These are phyloP conservation scores for Clarias pachynema DNA, from an alignment of 2,797 vertebrate species.

Conservation along the genomic window DNA sequence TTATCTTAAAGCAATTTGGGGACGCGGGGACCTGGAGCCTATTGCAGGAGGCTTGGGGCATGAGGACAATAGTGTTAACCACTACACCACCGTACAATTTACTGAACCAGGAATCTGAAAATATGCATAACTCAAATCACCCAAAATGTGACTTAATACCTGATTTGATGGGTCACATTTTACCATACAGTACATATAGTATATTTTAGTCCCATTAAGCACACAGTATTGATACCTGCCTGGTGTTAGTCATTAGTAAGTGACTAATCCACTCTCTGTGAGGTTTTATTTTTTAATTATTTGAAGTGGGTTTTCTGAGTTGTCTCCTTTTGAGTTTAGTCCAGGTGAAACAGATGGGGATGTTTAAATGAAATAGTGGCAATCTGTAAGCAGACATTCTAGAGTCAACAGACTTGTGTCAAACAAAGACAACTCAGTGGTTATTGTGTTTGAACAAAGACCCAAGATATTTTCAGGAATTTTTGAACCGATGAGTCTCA, in stretches of 20 bases:
- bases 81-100: no score
- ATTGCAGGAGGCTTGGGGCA: no score
- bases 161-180: background rate
- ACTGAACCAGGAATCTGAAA: no score
- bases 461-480: conserved; percentile 34
- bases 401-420: conserved; percentile 30
- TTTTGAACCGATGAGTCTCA: conserved; percentile 15
- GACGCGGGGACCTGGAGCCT: no score
- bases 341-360: background rate
- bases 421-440: conserved; percentile 44
- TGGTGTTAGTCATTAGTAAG: conserved; percentile 45
- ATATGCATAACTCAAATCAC: no score
- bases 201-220: conserved; percentile 10
- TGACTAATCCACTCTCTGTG: conserved; percentile 39
- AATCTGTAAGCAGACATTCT: background rate
- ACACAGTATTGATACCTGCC: background rate
- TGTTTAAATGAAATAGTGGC: background rate
- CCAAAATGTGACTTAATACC: no score
- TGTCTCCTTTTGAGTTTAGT: background rate
- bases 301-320: background rate
- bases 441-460: conserved; percentile 57
- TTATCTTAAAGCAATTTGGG: no score
- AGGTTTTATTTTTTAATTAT: conserved; percentile 2
- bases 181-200: background rate
- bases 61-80: no score